These are phyloP conservation scores for Drosophila sucinea DNA, from an alignment of 1,140 invertebrate species.

Conservation along the genomic window DNA sequence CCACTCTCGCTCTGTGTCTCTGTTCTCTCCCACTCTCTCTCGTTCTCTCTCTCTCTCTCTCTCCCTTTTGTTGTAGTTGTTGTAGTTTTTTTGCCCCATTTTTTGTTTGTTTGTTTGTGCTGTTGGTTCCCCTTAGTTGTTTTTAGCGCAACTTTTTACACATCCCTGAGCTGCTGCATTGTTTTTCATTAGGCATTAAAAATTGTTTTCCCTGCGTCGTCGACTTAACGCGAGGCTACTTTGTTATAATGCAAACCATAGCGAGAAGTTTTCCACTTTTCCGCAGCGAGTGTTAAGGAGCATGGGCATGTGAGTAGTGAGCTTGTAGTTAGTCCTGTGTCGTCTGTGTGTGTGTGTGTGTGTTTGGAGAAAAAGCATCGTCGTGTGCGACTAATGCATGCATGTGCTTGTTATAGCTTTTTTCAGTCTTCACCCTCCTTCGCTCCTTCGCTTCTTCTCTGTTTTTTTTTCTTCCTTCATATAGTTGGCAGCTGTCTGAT, in stretches of 20 bases:
- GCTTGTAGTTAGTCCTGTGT: background rate
- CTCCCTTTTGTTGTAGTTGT: background rate
- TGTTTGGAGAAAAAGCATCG: background rate
- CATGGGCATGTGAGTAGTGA: background rate
- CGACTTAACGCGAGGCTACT: slow-evolving; percentile 59
- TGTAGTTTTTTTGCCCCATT: slow-evolving; percentile 29
- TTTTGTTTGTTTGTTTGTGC: slow-evolving; percentile 21
- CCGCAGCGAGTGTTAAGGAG: background rate
- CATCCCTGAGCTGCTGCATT: slow-evolving; percentile 44
- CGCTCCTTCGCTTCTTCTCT: background rate
- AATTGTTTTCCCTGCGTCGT: slow-evolving; percentile 64
- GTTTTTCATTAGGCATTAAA: slow-evolving; percentile 67
- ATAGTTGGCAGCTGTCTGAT: slow-evolving; percentile 30
- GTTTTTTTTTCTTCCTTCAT: slow-evolving; percentile 1
- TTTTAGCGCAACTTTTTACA: slow-evolving; percentile 37
- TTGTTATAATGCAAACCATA: slow-evolving; percentile 46
- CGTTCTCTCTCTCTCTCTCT: background rate
- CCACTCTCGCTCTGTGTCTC: background rate
- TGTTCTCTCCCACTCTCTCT: background rate
- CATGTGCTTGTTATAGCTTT: slow-evolving; percentile 25
- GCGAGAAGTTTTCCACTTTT: slow-evolving; percentile 18
- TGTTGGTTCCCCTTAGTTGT: slow-evolving; percentile 28
- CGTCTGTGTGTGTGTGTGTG: background rate
- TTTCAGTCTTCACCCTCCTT: background rate
- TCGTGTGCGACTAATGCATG: slow-evolving; percentile 24